phyloP scores from a whole-genome alignment of 2,888 invertebrate genomes.

The Linyphia triangularis region DNA sequence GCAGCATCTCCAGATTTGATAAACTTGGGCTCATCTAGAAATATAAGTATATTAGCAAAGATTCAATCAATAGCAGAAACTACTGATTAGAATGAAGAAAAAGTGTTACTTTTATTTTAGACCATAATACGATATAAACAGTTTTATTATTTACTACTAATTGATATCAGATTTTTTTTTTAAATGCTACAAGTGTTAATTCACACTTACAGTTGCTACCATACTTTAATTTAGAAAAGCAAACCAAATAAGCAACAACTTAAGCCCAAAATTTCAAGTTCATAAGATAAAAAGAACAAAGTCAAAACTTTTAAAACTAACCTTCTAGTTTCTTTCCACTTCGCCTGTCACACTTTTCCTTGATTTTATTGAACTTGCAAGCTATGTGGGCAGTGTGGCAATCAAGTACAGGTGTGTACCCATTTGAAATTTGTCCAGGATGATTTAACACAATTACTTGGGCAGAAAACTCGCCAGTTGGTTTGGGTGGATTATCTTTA shows the following conservation, averaged over 20 bases:
- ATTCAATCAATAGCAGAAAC: not conserved
- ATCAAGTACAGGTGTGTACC: constrained; percentile 99
- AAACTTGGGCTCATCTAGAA: constrained; percentile 92
- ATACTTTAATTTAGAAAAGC: not conserved
- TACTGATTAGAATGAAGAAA: not conserved
- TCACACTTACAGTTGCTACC: too few species aligned
- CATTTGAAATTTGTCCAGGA: constrained; percentile 98
- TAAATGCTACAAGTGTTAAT: too few species aligned
- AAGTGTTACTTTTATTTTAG: not conserved
- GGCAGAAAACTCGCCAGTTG: constrained; percentile 95
- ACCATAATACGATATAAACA: constrained; percentile 86
- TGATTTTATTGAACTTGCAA: constrained; percentile 99
- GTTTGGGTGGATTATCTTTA: constrained; percentile 97
- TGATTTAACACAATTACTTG: constrained; percentile 99
- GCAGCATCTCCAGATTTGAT: constrained; percentile 98
- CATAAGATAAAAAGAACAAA: constrained; percentile 82
- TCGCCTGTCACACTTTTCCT: constrained; percentile 99
- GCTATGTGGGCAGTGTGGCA: constrained; percentile 99
- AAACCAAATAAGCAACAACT: not conserved
- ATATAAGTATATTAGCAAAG: not conserved
- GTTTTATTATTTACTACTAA: too few species aligned
- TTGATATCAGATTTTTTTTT: too few species aligned
- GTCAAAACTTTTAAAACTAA: constrained; percentile 9
- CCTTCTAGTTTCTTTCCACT: constrained; percentile 84
- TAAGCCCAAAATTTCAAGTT: too few species aligned